A percentile compares a stretch with the other conserved stretches of the same genome.
These are phyloP conservation scores for Drosophila mauritiana DNA, from an alignment of 1,140 invertebrate genomes.

Conservation along the genomic window DNA sequence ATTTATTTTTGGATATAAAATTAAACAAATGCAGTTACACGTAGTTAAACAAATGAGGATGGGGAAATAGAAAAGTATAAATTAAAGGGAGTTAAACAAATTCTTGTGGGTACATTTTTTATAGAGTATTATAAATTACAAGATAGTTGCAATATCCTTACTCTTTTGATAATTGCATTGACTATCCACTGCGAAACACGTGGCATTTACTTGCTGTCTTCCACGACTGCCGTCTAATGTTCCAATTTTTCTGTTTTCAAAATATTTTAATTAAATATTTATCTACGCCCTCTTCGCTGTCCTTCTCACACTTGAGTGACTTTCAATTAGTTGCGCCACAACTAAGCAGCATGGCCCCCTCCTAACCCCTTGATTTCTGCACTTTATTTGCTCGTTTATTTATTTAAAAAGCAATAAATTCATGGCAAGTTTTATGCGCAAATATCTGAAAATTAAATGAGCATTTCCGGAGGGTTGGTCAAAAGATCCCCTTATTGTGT, in stretches of 20 bases:
- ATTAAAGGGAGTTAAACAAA: no score
- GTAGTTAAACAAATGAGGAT: no score
- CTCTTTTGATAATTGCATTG: not conserved
- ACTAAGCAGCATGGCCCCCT: conserved; percentile 38
- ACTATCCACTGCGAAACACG: not conserved
- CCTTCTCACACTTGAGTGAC: conserved; percentile 72
- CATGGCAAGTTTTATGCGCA: conserved; percentile 82
- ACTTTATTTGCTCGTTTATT: conserved; percentile 83
- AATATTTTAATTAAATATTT: conserved; percentile 82
- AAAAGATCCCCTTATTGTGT: conserved; percentile 8
- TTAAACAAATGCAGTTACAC: no score
- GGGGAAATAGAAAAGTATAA: no score
- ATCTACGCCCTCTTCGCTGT: conserved; percentile 27
- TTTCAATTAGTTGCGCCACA: conserved; percentile 83
- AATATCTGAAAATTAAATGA: conserved; percentile 83
- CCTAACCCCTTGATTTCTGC: conserved; percentile 52
- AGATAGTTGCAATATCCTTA: not conserved
- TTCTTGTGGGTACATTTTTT: no score
- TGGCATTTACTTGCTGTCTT: not conserved
- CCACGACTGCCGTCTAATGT: not conserved
- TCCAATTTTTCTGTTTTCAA: conserved; percentile 17
- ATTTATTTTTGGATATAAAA: no score
- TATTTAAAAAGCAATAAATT: conserved; percentile 84
- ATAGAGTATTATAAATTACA: no score
- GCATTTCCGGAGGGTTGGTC: conserved; percentile 68